Evolutionary conservation across 2,797 vertebrate genomes (phyloP), one percentile per base, ranked within the genome.

Genomic region (Echeneis naucrates): DNA sequence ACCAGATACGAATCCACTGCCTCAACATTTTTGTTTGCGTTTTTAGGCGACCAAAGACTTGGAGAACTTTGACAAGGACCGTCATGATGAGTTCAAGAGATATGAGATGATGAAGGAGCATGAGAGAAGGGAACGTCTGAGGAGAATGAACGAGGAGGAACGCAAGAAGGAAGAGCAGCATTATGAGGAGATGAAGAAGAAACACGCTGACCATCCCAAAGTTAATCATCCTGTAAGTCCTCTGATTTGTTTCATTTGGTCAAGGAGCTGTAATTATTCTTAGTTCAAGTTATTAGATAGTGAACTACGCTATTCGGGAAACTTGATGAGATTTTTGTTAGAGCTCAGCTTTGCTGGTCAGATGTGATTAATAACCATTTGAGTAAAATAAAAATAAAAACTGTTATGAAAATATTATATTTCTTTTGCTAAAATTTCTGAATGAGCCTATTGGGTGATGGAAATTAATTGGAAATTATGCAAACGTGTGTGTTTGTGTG

Each of bases 61-160:
- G 83, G 96, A 98, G 90, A 94, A 97, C 79, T 97, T 92, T 37
- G 98, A 99, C 87, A 95, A 96, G 76, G 91, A 94, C 10, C 95
- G 89, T 2, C 97, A 99, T 8, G 96, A 98, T 14, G 96, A 97
- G 77, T 98, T 98, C 88, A 99, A 98, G 89, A 95, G 83, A 58
- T 97, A 99, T 0, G 97, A 98, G 88, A 97, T 99, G 96, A 92
- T 93, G 94, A 99, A 98, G 91, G 97, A 98, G 82, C 96, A 98
- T 0, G 96, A 99, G 60, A 92, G 97, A 69, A 93, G 95, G 78
- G 95, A 96, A 69, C 95, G 94, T 68, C 91, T 99, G 83, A 98
- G 95, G 92, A 88, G 82, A 33, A 77, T 99, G 85, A 94, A 84
- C 21, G 96, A 97, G 85, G 97, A 97, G 58, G 94, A 95, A 21